Evolutionary conservation across 1,140 invertebrate genomes (phyloP).

Genomic region (Prorops nasuta): DNA sequence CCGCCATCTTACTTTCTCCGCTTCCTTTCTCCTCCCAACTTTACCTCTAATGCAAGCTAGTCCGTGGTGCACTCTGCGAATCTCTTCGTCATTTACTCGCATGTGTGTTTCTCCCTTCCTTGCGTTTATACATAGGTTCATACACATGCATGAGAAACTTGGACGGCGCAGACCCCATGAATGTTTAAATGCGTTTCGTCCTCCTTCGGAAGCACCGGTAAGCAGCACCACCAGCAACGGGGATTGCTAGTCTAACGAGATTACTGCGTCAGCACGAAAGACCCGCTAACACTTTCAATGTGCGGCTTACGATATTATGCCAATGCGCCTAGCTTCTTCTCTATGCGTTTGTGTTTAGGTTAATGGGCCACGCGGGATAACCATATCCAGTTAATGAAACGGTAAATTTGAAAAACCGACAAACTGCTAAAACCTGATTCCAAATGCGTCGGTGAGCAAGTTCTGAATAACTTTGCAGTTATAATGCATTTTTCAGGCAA

Average conservation of each 20-base stretch:
- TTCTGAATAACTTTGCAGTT: too few species aligned
- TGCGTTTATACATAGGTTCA: background rate
- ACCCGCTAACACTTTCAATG: conserved; percentile 20
- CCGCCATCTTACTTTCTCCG: conserved; percentile 14
- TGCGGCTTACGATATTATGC: conserved; percentile 17
- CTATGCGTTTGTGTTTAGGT: background rate
- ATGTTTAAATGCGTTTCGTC: conserved; percentile 29
- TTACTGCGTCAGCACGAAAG: conserved; percentile 25
- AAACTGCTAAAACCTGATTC: too few species aligned
- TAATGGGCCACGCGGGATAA: background rate
- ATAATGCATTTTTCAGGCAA: too few species aligned
- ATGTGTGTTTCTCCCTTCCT: background rate
- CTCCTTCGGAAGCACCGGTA: conserved; percentile 19
- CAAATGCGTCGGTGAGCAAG: background rate
- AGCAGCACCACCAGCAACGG: conserved; percentile 22
- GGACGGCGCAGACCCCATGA: conserved; percentile 22
- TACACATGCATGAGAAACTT: conserved; percentile 10
- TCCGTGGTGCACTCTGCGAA: background rate
- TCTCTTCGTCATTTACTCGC: background rate
- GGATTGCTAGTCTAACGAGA: conserved; percentile 27
- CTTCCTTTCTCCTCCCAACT: background rate
- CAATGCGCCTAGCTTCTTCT: background rate
- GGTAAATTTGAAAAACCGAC: too few species aligned
- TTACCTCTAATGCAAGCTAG: conserved; percentile 6
- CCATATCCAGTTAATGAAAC: too few species aligned